Percentiles rank a stretch among this genome's conserved stretches.
These are phyloP conservation scores for Arge pagana DNA, from an alignment of 2,888 invertebrate species.

Conservation along the genomic window DNA sequence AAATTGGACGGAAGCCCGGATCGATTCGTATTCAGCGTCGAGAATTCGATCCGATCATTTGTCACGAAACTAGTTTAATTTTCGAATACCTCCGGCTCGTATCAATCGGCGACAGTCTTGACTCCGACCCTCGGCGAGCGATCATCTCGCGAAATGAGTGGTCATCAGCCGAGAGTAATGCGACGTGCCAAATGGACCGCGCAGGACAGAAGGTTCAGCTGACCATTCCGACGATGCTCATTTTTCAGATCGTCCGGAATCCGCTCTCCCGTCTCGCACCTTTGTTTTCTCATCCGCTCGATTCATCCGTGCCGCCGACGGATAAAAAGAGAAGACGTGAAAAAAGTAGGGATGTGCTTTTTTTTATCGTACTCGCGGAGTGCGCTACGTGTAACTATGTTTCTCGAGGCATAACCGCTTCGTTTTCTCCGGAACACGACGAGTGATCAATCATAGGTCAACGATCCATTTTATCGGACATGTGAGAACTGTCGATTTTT, in stretches of 20 bases:
- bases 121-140: slow-evolving; percentile 7
- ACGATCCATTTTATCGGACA: slow-evolving; percentile 53
- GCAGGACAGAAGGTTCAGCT: slow-evolving; percentile 46
- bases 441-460: slow-evolving; percentile 54
- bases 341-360: too few relatives aligned
- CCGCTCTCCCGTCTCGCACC: background rate
- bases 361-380: too few relatives aligned
- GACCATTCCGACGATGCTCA: slow-evolving; percentile 33
- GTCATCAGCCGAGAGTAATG: slow-evolving; percentile 37
- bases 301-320: too few relatives aligned
- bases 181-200: slow-evolving; percentile 44
- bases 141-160: slow-evolving; percentile 32
- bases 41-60: too few relatives aligned
- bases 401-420: too few relatives aligned
- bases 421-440: too few relatives aligned
- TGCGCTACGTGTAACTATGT: too few relatives aligned
- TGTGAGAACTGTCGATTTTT: slow-evolving; percentile 53
- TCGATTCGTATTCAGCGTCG: background rate
- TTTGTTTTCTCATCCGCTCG: slow-evolving; percentile 7
- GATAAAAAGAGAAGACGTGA: too few relatives aligned
- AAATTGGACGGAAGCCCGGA: background rate
- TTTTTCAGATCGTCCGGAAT: slow-evolving; percentile 37
- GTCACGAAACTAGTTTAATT: too few relatives aligned
- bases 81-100: too few relatives aligned
- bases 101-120: slow-evolving; percentile 12